Evolutionary conservation across 2,888 invertebrate species (phyloP).

Genomic region (Hypercompe scribonia): DNA sequence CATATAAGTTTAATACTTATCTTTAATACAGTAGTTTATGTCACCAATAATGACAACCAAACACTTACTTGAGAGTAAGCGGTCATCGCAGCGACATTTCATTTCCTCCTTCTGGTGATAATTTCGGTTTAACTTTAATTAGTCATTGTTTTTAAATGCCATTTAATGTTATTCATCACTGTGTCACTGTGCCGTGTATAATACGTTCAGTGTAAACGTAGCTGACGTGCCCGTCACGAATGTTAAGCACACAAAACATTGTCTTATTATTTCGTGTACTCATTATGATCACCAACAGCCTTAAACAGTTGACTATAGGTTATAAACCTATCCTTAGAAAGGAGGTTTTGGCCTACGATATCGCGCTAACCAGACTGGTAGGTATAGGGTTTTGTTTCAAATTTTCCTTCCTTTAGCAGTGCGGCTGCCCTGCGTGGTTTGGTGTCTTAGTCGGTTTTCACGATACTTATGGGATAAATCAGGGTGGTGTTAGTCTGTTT

Average conservation of each 20-base stretch:
- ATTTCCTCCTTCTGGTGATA: background rate
- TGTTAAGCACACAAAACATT: conserved; percentile 8
- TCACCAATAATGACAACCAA: background rate
- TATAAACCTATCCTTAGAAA: no score
- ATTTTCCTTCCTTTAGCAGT: no score
- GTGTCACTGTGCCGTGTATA: conserved; percentile 6
- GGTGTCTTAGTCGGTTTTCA: no score
- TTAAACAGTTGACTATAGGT: no score
- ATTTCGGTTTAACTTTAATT: background rate
- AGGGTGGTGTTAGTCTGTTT: no score
- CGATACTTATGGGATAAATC: no score
- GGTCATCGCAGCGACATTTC: background rate
- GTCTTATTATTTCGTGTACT: background rate
- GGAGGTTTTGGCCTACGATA: no score
- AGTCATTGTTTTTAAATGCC: conserved; percentile 13
- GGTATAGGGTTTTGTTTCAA: no score
- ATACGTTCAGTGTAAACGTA: conserved; percentile 1
- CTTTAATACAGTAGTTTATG: background rate
- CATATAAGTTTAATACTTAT: background rate
- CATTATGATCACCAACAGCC: no score
- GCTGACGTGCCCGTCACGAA: conserved; percentile 11
- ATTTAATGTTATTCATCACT: conserved; percentile 8
- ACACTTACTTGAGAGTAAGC: background rate
- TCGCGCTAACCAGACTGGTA: no score
- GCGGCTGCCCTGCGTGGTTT: no score